Percentiles rank a stretch among this genome's conserved stretches.
Evolutionary conservation across 1,140 invertebrate species (phyloP).

Genomic region (Dendroctonus valens): DNA sequence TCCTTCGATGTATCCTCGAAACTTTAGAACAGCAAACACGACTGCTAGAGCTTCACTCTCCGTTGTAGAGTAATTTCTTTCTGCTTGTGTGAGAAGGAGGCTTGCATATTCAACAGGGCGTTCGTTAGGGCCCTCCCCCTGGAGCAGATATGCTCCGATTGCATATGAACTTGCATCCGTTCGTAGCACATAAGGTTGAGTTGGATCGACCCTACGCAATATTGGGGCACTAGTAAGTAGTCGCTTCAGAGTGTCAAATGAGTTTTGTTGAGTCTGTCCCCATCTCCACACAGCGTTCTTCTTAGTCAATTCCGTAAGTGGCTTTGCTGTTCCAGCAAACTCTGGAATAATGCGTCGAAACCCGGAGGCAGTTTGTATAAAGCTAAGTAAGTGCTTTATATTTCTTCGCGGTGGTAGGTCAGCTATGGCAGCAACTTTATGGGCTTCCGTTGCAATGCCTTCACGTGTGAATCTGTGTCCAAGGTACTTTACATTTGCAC

Average conservation of each 20-base stretch:
- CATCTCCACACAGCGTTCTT: slow-evolving; percentile 46
- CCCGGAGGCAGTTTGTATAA: slow-evolving; percentile 47
- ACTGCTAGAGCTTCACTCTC: no score
- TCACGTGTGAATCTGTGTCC: slow-evolving; percentile 2
- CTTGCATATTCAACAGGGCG: slow-evolving; percentile 52
- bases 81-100: slow-evolving; percentile 40
- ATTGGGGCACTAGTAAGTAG: no score
- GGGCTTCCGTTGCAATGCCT: not conserved
- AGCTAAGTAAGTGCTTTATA: slow-evolving; percentile 39
- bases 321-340: slow-evolving; percentile 46
- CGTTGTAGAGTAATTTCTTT: slow-evolving; percentile 52
- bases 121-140: slow-evolving; percentile 43
- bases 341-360: slow-evolving; percentile 49
- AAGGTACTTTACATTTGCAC: slow-evolving; percentile 4
- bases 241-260: slow-evolving; percentile 9
- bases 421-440: slow-evolving; percentile 31
- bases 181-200: slow-evolving; percentile 8
- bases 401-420: slow-evolving; percentile 41
- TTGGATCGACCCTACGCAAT: not conserved
- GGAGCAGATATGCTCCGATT: slow-evolving; percentile 45
- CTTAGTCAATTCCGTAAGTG: slow-evolving; percentile 43
- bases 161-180: slow-evolving; percentile 39
- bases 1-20: no score
- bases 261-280: slow-evolving; percentile 25
- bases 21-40: no score